A percentile compares a stretch with the other conserved stretches of the same genome.
These are phyloP conservation scores for Mayetiola destructor DNA, from an alignment of 2,888 invertebrate genomes.

Conservation along the genomic window DNA sequence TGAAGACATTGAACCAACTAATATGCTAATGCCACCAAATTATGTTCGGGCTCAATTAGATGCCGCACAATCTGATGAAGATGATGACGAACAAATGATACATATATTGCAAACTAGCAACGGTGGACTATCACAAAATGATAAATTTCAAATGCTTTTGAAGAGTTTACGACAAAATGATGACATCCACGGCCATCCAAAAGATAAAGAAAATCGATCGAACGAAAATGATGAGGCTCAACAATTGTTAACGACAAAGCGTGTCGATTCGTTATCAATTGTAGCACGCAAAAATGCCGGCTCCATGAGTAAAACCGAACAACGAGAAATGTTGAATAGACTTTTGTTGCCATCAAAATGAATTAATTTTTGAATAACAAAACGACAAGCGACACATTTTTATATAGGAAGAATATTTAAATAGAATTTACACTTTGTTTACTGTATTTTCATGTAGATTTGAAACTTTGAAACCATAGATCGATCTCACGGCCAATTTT, in stretches of 20 bases:
- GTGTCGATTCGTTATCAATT: neutral
- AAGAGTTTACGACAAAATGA: constrained; percentile 15
- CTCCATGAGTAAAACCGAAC: constrained; percentile 34
- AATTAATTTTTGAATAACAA: too few relatives aligned
- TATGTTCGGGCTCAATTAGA: too few relatives aligned
- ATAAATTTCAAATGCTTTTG: constrained; percentile 18
- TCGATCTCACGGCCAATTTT: too few relatives aligned
- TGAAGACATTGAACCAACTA: neutral
- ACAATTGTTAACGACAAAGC: constrained; percentile 21
- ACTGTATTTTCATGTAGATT: too few relatives aligned
- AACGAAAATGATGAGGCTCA: constrained; percentile 29
- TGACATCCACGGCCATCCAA: constrained; percentile 15
- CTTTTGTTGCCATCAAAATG: constrained; percentile 34
- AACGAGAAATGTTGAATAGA: constrained; percentile 28
- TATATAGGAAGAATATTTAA: too few relatives aligned
- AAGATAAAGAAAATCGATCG: neutral
- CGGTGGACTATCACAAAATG: neutral
- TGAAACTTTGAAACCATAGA: too few relatives aligned
- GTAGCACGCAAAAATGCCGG: constrained; percentile 13
- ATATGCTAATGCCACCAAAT: neutral
- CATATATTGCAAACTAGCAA: neutral
- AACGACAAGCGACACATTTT: too few relatives aligned
- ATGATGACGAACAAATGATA: neutral
- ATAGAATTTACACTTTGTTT: too few relatives aligned
- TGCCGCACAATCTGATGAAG: neutral